Conservation (phyloP, 2,113 vertebrate genomes). For the Sitta europaea region DNA sequence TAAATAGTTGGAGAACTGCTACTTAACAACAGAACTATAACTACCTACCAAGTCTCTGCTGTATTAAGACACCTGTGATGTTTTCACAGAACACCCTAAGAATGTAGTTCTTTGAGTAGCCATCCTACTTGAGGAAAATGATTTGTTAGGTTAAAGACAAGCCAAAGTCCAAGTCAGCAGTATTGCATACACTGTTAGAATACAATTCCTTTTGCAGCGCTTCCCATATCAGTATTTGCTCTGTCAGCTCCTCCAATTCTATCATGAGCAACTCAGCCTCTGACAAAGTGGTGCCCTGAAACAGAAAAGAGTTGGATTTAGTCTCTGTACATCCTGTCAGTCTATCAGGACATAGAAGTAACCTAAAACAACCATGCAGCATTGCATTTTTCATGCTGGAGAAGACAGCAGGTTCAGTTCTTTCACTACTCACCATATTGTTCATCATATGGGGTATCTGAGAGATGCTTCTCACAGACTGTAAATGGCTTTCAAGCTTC, state of each 20-base stretch:
- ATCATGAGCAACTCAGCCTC: conserved; percentile 73
- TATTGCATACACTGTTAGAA: conserved; percentile 1
- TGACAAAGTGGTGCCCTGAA: conserved; percentile 75
- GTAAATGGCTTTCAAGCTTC: conserved; percentile 80
- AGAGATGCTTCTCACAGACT: conserved; percentile 67
- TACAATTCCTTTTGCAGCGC: conserved; percentile 61
- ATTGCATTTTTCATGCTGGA: neutral
- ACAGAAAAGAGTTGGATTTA: neutral
- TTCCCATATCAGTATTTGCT: conserved; percentile 79
- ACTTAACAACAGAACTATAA: neutral
- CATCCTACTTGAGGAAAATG: neutral
- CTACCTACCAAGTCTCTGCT: neutral
- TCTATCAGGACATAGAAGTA: neutral
- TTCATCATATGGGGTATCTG: conserved; percentile 49
- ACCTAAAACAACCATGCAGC: neutral
- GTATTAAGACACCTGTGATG: neutral
- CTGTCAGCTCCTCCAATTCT: conserved; percentile 76
- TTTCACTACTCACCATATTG: conserved; percentile 79
- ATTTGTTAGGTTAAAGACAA: neutral
- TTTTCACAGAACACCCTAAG: neutral
- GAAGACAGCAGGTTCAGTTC: neutral
- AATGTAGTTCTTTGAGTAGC: neutral
- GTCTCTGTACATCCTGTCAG: neutral
- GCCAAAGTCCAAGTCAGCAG: conserved; percentile 39
- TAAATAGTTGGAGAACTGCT: neutral